A percentile compares a stretch with the other conserved stretches of the same genome.
Conservation (phyloP, 2,113 vertebrate genomes). For the Sitta europaea region DNA sequence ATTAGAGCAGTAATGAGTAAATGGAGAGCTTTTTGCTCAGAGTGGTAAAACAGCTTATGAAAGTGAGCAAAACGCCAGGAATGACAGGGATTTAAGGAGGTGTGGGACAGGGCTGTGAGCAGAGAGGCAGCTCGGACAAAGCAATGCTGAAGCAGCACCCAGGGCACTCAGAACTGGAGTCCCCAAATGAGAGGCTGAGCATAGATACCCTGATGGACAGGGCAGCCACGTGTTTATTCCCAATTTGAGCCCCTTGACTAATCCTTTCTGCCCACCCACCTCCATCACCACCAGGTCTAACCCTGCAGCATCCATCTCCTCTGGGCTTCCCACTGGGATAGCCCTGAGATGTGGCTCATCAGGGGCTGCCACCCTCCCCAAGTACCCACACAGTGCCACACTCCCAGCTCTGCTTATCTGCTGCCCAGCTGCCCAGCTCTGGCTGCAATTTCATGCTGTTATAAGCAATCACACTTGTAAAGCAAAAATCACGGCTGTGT, state of each 20-base stretch:
- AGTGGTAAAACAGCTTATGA: background rate
- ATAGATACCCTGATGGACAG: no score
- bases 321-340: rapidly evolving
- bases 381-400: background rate
- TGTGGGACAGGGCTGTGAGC: background rate
- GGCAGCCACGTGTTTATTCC: rapidly evolving
- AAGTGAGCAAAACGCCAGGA: background rate
- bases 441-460: conserved; percentile 37
- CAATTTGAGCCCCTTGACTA: background rate
- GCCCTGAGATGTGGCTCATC: background rate
- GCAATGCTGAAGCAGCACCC: rapidly evolving
- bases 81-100: background rate
- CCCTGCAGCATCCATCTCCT: background rate
- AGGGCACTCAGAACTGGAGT: background rate
- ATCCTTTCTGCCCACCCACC: background rate
- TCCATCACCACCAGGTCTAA: background rate
- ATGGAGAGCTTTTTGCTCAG: background rate
- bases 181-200: background rate
- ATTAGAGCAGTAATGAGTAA: background rate
- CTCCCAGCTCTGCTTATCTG: background rate
- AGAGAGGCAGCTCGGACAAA: background rate
- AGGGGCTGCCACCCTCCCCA: background rate
- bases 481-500: background rate
- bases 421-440: conserved; percentile 1
- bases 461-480: conserved; percentile 28